Conservation (phyloP, 2,113 vertebrate genomes). For the Echinops telfairi region DNA sequence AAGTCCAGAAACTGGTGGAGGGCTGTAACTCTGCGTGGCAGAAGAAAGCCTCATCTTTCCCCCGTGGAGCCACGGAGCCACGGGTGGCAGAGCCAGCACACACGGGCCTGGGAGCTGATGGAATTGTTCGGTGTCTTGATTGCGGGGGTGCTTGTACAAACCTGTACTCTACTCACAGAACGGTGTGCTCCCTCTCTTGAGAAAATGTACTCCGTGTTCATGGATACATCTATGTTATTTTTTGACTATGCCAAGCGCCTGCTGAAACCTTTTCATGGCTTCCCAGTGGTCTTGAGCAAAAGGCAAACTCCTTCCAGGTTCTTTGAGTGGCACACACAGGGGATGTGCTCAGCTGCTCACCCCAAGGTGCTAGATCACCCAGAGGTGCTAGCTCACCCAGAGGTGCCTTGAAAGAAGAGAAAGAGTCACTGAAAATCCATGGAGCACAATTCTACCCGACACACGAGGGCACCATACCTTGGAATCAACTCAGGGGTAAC, state of each 20-base stretch:
- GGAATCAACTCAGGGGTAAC: neutral
- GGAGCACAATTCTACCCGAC: neutral
- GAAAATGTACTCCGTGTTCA: no score
- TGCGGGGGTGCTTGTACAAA: neutral
- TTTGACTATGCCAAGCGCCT: neutral
- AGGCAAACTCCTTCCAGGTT: neutral
- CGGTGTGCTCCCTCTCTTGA: neutral
- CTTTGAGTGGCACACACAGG: neutral
- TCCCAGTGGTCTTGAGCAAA: neutral
- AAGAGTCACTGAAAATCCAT: neutral
- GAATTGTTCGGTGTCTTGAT: neutral
- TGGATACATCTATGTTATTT: neutral
- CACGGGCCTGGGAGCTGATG: neutral
- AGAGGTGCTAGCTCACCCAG: neutral
- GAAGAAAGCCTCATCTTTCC: no score
- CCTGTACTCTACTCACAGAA: neutral
- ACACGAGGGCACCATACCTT: neutral
- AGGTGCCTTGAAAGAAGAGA: neutral
- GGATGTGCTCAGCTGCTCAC: neutral
- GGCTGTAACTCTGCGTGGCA: no score
- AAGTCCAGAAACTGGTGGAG: no score
- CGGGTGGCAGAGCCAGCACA: no score
- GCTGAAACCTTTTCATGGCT: neutral
- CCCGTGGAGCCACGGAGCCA: no score
- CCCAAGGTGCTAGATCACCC: neutral